Conservation (phyloP, 2,888 invertebrate species). For the Panopea generosa region DNA sequence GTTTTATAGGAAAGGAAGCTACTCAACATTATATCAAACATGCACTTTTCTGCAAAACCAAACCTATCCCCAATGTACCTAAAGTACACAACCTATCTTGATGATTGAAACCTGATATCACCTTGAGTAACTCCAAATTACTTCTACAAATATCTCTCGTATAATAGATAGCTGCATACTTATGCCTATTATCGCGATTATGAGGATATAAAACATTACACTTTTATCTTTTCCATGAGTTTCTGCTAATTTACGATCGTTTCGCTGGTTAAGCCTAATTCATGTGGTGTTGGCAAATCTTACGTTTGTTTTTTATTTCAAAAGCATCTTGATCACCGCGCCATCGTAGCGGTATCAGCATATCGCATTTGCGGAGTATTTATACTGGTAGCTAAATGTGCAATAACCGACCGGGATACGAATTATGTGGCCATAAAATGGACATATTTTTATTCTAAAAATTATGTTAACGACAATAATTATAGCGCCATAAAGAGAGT, state of each 20-base stretch:
- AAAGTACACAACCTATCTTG: constrained; percentile 1
- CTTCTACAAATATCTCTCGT: constrained; percentile 8
- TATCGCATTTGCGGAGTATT: constrained; percentile 50
- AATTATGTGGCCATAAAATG: constrained; percentile 61
- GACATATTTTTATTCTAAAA: constrained; percentile 49
- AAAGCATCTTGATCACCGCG: constrained; percentile 24
- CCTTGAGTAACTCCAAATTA: not conserved
- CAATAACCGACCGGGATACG: constrained; percentile 55
- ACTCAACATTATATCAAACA: no score
- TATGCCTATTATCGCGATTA: constrained; percentile 54
- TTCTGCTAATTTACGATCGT: constrained; percentile 36
- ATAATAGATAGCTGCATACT: constrained; percentile 31
- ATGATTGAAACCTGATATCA: constrained; percentile 5
- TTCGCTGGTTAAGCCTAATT: constrained; percentile 4
- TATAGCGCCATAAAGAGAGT: constrained; percentile 40
- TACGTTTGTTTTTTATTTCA: constrained; percentile 7
- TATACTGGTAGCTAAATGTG: constrained; percentile 54
- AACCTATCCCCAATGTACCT: not conserved
- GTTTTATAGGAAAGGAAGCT: no score
- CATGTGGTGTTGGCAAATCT: constrained; percentile 6
- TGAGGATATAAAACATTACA: constrained; percentile 55
- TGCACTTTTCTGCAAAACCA: no score
- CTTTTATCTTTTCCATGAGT: constrained; percentile 52
- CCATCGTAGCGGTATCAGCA: constrained; percentile 22
- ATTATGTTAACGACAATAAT: constrained; percentile 53